phyloP scores from a whole-genome alignment of 2,888 invertebrate genomes.

The Andrena trimmerana region DNA sequence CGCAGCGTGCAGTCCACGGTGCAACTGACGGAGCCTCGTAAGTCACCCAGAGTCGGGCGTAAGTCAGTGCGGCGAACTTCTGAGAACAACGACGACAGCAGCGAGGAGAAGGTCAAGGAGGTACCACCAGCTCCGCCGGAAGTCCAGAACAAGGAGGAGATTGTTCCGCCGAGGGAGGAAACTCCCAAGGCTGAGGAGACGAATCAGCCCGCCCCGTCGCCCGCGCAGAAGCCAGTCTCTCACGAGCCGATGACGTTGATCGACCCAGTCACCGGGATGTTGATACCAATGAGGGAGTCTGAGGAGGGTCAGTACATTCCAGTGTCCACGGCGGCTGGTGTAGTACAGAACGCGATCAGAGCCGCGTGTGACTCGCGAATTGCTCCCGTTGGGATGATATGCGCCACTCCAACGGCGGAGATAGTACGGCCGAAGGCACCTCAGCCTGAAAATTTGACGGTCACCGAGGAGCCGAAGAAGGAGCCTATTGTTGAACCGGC shows the following conservation, averaged over 20 bases:
- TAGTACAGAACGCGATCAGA: conserved; percentile 69
- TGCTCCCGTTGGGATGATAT: conserved; percentile 61
- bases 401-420: conserved; percentile 57
- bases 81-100: conserved; percentile 88
- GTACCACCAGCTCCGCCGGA: conserved; percentile 48
- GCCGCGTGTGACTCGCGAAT: conserved; percentile 69
- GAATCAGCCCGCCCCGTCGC: conserved; percentile 44
- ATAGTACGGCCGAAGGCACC: conserved; percentile 77
- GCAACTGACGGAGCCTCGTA: conserved; percentile 83
- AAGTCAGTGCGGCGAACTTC: conserved; percentile 89
- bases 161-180: conserved; percentile 57
- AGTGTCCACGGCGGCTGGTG: conserved; percentile 82
- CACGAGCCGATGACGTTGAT: conserved; percentile 89
- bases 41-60: conserved; percentile 89
- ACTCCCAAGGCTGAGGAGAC: conserved; percentile 72
- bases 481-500: conserved; percentile 62
- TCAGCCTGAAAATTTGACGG: conserved; percentile 84
- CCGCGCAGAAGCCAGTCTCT: conserved; percentile 74
- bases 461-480: conserved; percentile 70
- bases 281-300: conserved; percentile 90
- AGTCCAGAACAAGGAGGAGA: conserved; percentile 63
- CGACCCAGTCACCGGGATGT: conserved; percentile 91
- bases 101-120: conserved; percentile 86
- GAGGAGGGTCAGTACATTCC: conserved; percentile 90
- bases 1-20: conserved; percentile 80